Conservation (phyloP, 1,140 invertebrate species). For the Monomorium pharaonis region DNA sequence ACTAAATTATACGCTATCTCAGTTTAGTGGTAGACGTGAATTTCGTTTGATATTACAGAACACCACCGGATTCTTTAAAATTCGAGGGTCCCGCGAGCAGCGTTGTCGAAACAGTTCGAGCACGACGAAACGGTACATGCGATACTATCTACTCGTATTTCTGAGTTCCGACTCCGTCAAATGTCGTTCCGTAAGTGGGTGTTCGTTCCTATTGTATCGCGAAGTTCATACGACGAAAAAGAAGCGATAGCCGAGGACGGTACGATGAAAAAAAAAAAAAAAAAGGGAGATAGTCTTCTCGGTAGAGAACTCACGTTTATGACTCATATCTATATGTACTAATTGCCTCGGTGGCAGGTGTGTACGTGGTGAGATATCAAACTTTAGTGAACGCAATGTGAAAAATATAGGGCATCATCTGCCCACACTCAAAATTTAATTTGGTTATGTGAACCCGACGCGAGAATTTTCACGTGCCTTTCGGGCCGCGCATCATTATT, state of each 20-base stretch:
- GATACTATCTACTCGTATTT: constrained; percentile 62
- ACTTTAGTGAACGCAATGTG: neutral
- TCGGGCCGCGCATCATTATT: neutral
- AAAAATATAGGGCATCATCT: constrained; percentile 3
- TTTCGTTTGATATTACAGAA: neutral
- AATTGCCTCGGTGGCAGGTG: constrained; percentile 28
- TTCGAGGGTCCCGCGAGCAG: neutral
- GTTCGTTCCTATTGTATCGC: constrained; percentile 65
- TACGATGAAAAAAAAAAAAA: constrained; percentile 14
- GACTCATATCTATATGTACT: neutral
- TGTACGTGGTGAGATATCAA: neutral
- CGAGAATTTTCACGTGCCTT: neutral
- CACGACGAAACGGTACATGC: constrained; percentile 26
- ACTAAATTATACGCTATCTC: neutral
- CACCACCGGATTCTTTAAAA: neutral
- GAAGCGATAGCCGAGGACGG: neutral
- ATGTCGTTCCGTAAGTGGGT: constrained; percentile 65
- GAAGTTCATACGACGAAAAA: constrained; percentile 14
- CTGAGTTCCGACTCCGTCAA: constrained; percentile 51
- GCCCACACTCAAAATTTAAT: neutral
- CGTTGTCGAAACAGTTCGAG: constrained; percentile 33
- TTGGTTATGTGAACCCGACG: neutral
- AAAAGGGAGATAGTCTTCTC: neutral
- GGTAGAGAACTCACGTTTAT: neutral
- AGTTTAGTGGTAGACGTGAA: neutral